Evolutionary conservation across 2,888 invertebrate genomes (phyloP).

Genomic region (Chaetogeoica ovagalla): DNA sequence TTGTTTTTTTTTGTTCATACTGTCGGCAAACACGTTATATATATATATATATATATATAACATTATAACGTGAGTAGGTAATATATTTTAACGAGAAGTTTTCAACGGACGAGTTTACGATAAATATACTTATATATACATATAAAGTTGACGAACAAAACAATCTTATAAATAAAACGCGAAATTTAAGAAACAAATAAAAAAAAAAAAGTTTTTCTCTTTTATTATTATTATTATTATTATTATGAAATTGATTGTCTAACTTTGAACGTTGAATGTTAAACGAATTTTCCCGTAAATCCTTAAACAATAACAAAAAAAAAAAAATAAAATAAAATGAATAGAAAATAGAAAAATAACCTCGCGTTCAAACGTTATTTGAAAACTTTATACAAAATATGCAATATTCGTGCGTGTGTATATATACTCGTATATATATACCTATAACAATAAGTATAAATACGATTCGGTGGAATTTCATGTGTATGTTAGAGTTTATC

Average conservation of each 20-base stretch:
- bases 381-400: background rate
- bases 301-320: background rate
- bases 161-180: constrained; percentile 42
- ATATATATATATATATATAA: background rate
- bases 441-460: background rate
- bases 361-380: constrained; percentile 3
- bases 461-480: background rate
- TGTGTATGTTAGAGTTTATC: background rate
- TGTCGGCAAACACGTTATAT: background rate
- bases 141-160: constrained; percentile 31
- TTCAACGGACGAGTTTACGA: constrained; percentile 25
- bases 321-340: background rate
- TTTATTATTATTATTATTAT: constrained; percentile 21
- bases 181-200: constrained; percentile 21
- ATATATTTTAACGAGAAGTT: constrained; percentile 40
- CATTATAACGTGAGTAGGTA: constrained; percentile 14
- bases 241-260: constrained; percentile 13
- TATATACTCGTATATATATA: too few species aligned
- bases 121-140: background rate
- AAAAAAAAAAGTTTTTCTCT: constrained; percentile 9
- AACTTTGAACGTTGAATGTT: constrained; percentile 29
- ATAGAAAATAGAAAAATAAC: constrained; percentile 8
- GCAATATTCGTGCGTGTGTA: background rate
- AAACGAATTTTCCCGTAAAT: background rate
- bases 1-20: background rate